Conservation (phyloP, 2,113 vertebrate genomes). For the Ceuthmochares aereus region DNA sequence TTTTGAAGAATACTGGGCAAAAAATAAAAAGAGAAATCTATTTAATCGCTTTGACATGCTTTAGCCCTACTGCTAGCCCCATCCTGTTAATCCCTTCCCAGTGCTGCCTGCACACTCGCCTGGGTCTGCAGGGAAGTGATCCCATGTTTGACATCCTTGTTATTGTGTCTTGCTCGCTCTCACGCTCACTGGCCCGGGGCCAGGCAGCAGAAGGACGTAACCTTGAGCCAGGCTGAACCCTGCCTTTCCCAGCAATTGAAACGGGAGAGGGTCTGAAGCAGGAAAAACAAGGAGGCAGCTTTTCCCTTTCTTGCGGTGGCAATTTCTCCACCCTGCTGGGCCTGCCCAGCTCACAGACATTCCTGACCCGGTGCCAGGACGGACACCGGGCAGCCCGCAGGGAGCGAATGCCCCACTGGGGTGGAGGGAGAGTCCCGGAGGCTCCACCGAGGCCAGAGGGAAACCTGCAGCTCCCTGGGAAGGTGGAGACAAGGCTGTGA, state of each 20-base stretch:
- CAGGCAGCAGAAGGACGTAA: constrained; percentile 45
- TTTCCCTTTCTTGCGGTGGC: constrained; percentile 33
- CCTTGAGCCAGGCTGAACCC: background rate
- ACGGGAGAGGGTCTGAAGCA: constrained; percentile 1
- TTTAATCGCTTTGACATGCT: background rate
- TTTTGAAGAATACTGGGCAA: background rate
- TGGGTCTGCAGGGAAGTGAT: constrained; percentile 36
- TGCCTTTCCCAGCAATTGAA: constrained; percentile 43
- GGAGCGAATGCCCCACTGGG: accelerated
- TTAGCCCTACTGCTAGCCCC: background rate
- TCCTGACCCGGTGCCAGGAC: constrained; percentile 15
- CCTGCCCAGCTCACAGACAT: background rate
- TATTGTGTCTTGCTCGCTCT: constrained; percentile 58
- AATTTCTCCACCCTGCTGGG: background rate
- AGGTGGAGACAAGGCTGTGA: accelerated
- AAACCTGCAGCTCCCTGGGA: background rate
- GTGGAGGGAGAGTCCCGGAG: background rate
- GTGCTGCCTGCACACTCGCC: background rate
- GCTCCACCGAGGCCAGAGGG: background rate
- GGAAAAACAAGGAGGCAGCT: constrained; percentile 46
- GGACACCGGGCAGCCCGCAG: background rate
- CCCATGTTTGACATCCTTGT: constrained; percentile 30
- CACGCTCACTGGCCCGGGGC: constrained; percentile 42
- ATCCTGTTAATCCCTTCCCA: background rate
- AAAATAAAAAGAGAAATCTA: no score